Conservation (phyloP, 2,113 vertebrate genomes). For the Anoura caudifer region DNA sequence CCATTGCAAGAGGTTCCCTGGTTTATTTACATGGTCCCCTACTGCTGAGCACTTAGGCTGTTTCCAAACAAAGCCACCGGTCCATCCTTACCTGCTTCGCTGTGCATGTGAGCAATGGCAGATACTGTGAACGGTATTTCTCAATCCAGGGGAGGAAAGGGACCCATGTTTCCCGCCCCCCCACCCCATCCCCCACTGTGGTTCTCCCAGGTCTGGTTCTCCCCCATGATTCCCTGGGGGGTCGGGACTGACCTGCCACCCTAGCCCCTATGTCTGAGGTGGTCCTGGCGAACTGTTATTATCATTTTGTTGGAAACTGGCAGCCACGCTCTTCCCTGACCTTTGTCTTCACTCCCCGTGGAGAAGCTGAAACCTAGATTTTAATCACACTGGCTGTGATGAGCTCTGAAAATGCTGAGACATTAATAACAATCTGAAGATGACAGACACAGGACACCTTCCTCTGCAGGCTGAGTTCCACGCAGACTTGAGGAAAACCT, state of each 20-base stretch:
- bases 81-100: background rate
- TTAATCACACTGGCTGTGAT: slow-evolving; percentile 34
- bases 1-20: background rate
- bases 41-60: background rate
- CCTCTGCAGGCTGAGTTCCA: background rate
- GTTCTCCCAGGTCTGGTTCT: background rate
- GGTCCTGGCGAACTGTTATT: background rate
- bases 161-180: accelerated
- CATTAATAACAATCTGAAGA: slow-evolving; percentile 21
- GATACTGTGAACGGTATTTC: background rate
- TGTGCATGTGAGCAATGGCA: background rate
- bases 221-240: background rate
- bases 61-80: background rate
- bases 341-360: background rate
- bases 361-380: slow-evolving; percentile 44
- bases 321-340: background rate
- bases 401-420: slow-evolving; percentile 16
- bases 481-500: background rate
- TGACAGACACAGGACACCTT: background rate
- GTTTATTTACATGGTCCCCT: background rate
- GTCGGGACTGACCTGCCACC: accelerated
- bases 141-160: background rate
- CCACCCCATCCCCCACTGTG: too few relatives aligned
- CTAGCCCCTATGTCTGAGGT: background rate
- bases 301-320: background rate